Evolutionary conservation across 1,140 invertebrate genomes (phyloP), one percentile per base, ranked within the genome.

Genomic region (Listronotus bonariensis): DNA sequence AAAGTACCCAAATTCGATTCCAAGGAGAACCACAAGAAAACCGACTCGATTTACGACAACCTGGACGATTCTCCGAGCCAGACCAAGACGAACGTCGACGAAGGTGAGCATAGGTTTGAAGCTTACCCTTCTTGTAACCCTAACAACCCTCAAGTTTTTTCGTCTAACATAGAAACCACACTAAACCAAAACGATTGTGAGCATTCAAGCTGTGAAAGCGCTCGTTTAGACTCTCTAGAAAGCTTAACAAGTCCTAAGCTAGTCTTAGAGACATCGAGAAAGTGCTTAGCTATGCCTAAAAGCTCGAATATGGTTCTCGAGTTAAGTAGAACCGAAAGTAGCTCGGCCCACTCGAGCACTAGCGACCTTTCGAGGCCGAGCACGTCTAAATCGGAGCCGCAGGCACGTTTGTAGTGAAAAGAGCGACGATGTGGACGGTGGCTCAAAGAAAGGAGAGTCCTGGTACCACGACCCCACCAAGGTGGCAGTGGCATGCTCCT

Each of bases 401-500:
- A 12, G 18, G 31, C 17, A 7, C 15, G 42, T 20, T n/a, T 34
- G 26, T 38, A 52, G n/a, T 8, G 36, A 57, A 41, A 43, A 34
- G 14, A 42, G 41, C 55, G 20, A 54, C 41, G 53, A 65, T 52
- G 58, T 64, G 62, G 59, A 57, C 42, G 40, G 63, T 43, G 48
- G 62, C 45, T 56, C 56, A 26, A 53, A 60, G 11, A 71, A 70
- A 61, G 15, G 20, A 17, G 20, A 48, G 15, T 31, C 8, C 6
- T 86, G 82, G 83, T 82, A 83, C 80, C 80, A 79, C 66, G 78
- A 79, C 76, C 79, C 82, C 65, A 79, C 81, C 76, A 81, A 80
- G 69, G 73, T 85, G 79, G 82, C 85, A 78, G 79, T 86, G 80
- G 84, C 84, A 83, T 86, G 84, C 77, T 83, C 84, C 68, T 87